Conservation (phyloP, 1,140 invertebrate genomes). For the Trachymyrmex septentrionalis region DNA sequence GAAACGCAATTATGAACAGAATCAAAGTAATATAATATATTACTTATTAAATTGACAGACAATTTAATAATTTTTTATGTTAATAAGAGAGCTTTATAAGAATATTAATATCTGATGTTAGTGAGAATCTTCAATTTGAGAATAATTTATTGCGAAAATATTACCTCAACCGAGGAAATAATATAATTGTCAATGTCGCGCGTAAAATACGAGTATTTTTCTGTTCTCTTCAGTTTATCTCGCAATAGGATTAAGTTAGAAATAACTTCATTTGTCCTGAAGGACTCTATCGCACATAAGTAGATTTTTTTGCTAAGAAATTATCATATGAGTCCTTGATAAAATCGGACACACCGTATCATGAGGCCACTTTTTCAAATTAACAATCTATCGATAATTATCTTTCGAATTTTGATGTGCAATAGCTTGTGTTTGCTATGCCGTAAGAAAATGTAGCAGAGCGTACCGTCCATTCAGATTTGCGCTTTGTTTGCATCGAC, state of each 20-base stretch:
- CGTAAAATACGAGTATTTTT: neutral
- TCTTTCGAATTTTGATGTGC: slow-evolving; percentile 17
- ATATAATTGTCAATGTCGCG: neutral
- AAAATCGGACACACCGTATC: slow-evolving; percentile 74
- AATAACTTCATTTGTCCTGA: slow-evolving; percentile 35
- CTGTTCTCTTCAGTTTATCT: slow-evolving; percentile 18
- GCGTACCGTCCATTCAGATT: neutral
- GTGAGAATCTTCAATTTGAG: too few relatives aligned
- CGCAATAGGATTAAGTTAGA: slow-evolving; percentile 20
- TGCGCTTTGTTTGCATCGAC: neutral
- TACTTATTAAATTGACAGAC: too few relatives aligned
- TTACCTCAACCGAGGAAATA: too few relatives aligned
- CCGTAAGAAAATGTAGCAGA: neutral
- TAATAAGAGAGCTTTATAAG: too few relatives aligned
- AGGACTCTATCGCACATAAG: slow-evolving; percentile 12
- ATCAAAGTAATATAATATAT: too few relatives aligned
- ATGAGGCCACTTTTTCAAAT: slow-evolving; percentile 74
- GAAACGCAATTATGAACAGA: too few relatives aligned
- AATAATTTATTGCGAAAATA: too few relatives aligned
- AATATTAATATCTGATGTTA: too few relatives aligned
- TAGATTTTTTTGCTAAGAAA: slow-evolving; percentile 55
- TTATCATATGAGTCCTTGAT: slow-evolving; percentile 73
- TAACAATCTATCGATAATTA: slow-evolving; percentile 67
- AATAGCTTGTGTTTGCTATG: neutral
- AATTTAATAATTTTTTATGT: too few relatives aligned